A percentile compares a stretch with the other conserved stretches of the same genome.
Conservation (phyloP, 2,113 vertebrate genomes). For the Oryzias curvinotus region DNA sequence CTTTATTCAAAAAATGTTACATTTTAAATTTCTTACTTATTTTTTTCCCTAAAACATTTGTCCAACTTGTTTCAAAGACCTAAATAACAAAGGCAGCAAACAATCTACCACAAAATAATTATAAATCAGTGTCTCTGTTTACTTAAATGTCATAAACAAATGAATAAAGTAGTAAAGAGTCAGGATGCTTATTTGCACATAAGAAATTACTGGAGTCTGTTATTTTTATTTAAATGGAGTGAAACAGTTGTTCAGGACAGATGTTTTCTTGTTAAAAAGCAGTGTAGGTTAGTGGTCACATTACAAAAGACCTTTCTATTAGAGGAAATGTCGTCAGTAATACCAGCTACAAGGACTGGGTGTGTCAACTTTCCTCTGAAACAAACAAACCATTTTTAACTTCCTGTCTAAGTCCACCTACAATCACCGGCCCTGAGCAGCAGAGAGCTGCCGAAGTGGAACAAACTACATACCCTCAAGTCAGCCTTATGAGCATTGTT, state of each 20-base stretch:
- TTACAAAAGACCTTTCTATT: slow-evolving; percentile 79
- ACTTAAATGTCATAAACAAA: too few relatives aligned
- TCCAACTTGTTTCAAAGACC: too few relatives aligned
- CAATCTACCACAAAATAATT: too few relatives aligned
- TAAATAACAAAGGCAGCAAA: too few relatives aligned
- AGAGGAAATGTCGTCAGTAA: slow-evolving; percentile 83
- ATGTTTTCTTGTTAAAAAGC: slow-evolving; percentile 44
- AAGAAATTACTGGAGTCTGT: slow-evolving; percentile 22
- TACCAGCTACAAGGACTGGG: slow-evolving; percentile 80
- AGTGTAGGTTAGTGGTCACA: slow-evolving; percentile 56
- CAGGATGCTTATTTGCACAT: too few relatives aligned
- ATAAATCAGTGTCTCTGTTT: too few relatives aligned
- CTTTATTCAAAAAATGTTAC: too few relatives aligned
- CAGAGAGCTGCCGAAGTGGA: slow-evolving; percentile 44
- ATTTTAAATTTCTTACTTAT: too few relatives aligned
- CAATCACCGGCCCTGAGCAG: slow-evolving; percentile 66
- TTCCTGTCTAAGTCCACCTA: slow-evolving; percentile 79
- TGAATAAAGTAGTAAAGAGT: too few relatives aligned
- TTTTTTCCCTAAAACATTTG: too few relatives aligned
- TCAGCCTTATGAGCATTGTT: slow-evolving; percentile 28
- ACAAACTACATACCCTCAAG: slow-evolving; percentile 38
- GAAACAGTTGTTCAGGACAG: slow-evolving; percentile 31
- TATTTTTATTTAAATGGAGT: slow-evolving; percentile 4
- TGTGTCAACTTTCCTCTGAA: slow-evolving; percentile 83
- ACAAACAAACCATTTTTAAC: slow-evolving; percentile 85